phyloP scores from a whole-genome alignment of 2,888 invertebrate genomes.

The Alviniconcha strummeri region DNA sequence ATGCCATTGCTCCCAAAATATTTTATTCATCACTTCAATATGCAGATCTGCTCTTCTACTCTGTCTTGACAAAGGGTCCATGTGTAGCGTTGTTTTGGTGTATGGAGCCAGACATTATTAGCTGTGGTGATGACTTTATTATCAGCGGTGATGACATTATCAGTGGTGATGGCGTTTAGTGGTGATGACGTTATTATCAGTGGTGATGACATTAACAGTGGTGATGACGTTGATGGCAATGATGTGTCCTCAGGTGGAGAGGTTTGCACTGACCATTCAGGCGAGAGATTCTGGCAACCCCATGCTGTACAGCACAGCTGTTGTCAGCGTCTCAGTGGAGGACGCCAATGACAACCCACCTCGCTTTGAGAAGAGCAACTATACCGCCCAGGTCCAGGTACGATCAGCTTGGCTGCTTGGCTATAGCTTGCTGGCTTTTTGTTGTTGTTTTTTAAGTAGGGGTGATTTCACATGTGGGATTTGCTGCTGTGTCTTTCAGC shows the following conservation, averaged over 20 bases:
- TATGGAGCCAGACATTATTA: too few species aligned
- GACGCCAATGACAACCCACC: constrained; percentile 96
- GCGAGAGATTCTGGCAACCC: constrained; percentile 92
- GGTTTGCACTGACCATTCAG: constrained; percentile 88
- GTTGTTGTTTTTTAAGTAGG: neutral
- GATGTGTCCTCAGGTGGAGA: constrained; percentile 73
- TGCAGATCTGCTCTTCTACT: too few species aligned
- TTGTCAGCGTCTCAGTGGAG: constrained; percentile 88
- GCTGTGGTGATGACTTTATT: too few species aligned
- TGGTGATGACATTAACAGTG: too few species aligned
- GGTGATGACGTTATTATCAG: too few species aligned
- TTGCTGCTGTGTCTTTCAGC: neutral
- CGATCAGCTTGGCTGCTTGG: constrained; percentile 13
- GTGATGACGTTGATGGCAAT: too few species aligned
- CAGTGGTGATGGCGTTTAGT: too few species aligned
- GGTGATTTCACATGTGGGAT: neutral
- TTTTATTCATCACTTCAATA: too few species aligned
- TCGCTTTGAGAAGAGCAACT: constrained; percentile 81
- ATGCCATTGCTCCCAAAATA: too few species aligned
- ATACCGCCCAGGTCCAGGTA: constrained; percentile 76
- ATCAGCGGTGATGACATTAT: too few species aligned
- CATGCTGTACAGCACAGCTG: constrained; percentile 89
- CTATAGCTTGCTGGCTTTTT: constrained; percentile 16
- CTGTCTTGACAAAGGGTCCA: too few species aligned
- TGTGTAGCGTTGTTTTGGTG: too few species aligned